Evolutionary conservation across 1,140 invertebrate genomes (phyloP).

Genomic region (Drosophila eugracilis): DNA sequence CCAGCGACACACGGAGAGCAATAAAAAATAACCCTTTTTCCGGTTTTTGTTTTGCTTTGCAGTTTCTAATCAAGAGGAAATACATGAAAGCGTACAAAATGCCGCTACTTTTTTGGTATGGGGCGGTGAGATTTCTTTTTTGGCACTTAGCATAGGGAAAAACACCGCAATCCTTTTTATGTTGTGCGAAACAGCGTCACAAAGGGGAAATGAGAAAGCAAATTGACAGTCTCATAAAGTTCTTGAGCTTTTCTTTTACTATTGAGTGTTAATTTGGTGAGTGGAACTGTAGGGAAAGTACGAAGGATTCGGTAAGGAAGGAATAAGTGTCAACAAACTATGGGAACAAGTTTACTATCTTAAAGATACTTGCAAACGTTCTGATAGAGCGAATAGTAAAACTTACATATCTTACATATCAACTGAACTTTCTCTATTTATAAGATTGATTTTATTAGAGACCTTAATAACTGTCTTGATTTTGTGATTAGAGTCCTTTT

Average conservation of each 20-base stretch:
- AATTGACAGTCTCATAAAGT: constrained; percentile 6
- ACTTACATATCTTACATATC: too few relatives aligned
- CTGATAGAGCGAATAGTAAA: too few relatives aligned
- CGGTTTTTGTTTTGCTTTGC: constrained; percentile 81
- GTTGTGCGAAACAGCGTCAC: constrained; percentile 31
- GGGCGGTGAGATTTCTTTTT: constrained; percentile 48
- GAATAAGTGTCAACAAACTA: not conserved
- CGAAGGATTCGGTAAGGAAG: not conserved
- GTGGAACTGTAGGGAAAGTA: not conserved
- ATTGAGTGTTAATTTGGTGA: constrained; percentile 1
- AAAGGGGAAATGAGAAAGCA: constrained; percentile 9
- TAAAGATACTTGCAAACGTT: too few relatives aligned
- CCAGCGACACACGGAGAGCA: constrained; percentile 54
- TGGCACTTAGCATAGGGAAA: constrained; percentile 40
- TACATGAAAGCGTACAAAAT: constrained; percentile 59
- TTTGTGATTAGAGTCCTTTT: too few relatives aligned
- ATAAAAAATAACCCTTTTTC: constrained; percentile 83
- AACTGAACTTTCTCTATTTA: too few relatives aligned
- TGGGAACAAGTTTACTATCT: not conserved
- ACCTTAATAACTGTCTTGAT: too few relatives aligned
- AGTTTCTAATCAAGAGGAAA: constrained; percentile 82
- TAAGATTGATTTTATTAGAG: too few relatives aligned
- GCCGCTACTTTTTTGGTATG: constrained; percentile 41
- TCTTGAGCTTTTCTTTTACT: not conserved
- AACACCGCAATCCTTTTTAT: constrained; percentile 43